A percentile compares a stretch with the other conserved stretches of the same genome.
phyloP scores from a whole-genome alignment of 2,113 vertebrate species.

The Cryptomyrus ogoouensis region DNA sequence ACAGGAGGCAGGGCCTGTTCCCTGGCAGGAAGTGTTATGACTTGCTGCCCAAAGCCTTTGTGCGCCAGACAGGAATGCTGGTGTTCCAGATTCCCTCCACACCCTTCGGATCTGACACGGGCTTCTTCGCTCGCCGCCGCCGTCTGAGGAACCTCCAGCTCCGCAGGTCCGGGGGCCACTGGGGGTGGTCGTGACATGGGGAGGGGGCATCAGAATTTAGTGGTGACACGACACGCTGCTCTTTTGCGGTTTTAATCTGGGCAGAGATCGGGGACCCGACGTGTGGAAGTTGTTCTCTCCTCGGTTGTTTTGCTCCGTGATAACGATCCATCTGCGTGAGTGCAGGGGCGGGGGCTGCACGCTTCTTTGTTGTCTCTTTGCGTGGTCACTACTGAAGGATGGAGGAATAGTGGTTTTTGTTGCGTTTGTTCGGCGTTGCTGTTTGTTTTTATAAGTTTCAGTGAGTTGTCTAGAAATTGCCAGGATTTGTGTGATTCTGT shows the following conservation, averaged over 20 bases:
- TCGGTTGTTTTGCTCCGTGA: neutral
- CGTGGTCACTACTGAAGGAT: neutral
- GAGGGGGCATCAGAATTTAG: neutral
- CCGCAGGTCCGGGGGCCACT: neutral
- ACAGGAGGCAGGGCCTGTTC: conserved; percentile 29
- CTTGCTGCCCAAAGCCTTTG: conserved; percentile 41
- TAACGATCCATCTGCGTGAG: neutral
- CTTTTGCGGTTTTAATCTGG: neutral
- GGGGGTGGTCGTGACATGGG: neutral
- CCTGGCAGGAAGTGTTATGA: conserved; percentile 44
- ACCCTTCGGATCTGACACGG: conserved; percentile 13
- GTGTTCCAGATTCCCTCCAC: conserved; percentile 33
- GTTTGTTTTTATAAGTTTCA: neutral
- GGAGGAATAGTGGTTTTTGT: neutral
- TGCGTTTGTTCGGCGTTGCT: neutral
- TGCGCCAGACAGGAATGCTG: conserved; percentile 44
- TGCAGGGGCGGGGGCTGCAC: neutral
- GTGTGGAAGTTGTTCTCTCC: neutral
- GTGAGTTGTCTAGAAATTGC: neutral
- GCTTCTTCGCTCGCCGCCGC: neutral
- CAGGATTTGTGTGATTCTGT: neutral
- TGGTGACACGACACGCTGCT: neutral
- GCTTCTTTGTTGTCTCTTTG: neutral
- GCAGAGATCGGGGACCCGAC: neutral
- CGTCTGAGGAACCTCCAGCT: neutral